A percentile compares a stretch with the other conserved stretches of the same genome.
phyloP scores from a whole-genome alignment of 2,113 vertebrate genomes.

The Rhinolophus ferrumequinum region DNA sequence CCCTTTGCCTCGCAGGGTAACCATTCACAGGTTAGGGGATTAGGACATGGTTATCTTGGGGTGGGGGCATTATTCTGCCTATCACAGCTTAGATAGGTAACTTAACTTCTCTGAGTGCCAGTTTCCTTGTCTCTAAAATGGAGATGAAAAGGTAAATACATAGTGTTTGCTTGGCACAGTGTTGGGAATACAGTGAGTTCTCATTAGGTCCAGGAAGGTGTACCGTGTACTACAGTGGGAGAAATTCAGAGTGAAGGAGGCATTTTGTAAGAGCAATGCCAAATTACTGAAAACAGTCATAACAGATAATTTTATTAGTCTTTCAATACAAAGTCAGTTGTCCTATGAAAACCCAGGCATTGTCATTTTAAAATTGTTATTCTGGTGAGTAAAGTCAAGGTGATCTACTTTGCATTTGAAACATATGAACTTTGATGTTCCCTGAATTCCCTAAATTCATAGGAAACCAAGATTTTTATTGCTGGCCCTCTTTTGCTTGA shows the following conservation, averaged over 20 bases:
- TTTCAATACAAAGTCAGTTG: background rate
- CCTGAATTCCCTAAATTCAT: background rate
- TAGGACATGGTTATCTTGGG: background rate
- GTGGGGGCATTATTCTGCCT: background rate
- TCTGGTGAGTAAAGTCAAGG: background rate
- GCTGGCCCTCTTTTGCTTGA: background rate
- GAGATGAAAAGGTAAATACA: background rate
- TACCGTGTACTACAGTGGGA: background rate
- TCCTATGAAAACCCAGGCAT: background rate
- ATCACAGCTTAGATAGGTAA: background rate
- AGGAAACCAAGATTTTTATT: slow-evolving; percentile 34
- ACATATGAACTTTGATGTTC: background rate
- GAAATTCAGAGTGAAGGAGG: slow-evolving; percentile 1
- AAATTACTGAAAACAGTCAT: slow-evolving; percentile 9
- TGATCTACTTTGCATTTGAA: background rate
- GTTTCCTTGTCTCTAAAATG: background rate
- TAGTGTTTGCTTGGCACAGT: background rate
- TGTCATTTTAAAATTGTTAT: background rate
- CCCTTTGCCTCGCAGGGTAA: background rate
- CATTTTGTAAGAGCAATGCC: slow-evolving; percentile 18
- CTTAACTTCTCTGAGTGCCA: background rate
- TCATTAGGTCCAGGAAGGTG: background rate
- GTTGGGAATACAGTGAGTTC: background rate
- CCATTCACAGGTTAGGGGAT: background rate
- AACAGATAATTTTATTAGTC: background rate